Percentiles rank a stretch among this genome's conserved stretches.
phyloP scores from a whole-genome alignment of 2,888 invertebrate species.

The Tachina grossa region DNA sequence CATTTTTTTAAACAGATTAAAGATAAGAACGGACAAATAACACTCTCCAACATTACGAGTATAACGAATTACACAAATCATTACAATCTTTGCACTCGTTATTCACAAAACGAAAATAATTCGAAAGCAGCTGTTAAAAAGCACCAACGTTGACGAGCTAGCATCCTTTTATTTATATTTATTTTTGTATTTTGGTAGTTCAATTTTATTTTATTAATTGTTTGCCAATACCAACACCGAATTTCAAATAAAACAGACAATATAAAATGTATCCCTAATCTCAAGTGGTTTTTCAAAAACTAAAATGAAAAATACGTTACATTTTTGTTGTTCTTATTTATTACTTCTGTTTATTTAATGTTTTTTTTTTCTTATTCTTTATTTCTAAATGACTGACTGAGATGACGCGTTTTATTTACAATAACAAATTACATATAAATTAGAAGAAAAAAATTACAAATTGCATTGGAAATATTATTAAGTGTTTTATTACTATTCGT shows the following conservation, averaged over 20 bases:
- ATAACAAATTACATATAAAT: constrained; percentile 48
- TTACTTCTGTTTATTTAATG: constrained; percentile 28
- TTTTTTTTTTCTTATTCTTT: constrained; percentile 22
- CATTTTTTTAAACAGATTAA: constrained; percentile 34
- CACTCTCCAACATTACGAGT: neutral
- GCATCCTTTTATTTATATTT: constrained; percentile 50
- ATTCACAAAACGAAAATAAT: constrained; percentile 25
- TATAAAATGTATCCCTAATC: constrained; percentile 48
- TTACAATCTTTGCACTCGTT: constrained; percentile 33
- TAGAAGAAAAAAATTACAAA: constrained; percentile 15
- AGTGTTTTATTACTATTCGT: constrained; percentile 17
- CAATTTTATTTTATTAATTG: constrained; percentile 54
- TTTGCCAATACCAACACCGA: constrained; percentile 50
- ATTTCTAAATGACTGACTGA: constrained; percentile 41
- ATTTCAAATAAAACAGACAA: constrained; percentile 52
- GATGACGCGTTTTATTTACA: constrained; percentile 58
- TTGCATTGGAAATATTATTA: constrained; percentile 30
- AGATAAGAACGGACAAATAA: constrained; percentile 33
- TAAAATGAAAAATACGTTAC: constrained; percentile 57
- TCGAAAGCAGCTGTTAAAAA: constrained; percentile 55
- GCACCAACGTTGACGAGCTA: constrained; percentile 11
- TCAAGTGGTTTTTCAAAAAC: constrained; percentile 62
- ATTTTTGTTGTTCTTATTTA: constrained; percentile 37
- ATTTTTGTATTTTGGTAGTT: neutral
- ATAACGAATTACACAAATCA: constrained; percentile 49